These are phyloP conservation scores for Eleutherodactylus coqui DNA, from an alignment of 2,797 vertebrate genomes.

Conservation along the genomic window DNA sequence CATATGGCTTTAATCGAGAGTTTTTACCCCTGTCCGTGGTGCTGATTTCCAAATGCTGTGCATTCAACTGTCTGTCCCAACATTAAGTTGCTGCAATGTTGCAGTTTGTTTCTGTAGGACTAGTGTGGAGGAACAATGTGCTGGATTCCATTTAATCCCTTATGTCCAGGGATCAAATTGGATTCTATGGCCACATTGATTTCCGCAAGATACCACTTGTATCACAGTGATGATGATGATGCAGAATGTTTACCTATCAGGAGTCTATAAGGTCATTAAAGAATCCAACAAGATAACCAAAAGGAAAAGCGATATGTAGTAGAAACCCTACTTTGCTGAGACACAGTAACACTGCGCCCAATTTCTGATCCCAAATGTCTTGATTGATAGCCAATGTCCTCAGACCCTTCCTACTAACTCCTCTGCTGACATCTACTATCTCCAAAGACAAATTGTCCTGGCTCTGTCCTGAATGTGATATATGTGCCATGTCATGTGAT, in stretches of 20 bases:
- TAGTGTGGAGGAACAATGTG: too few species aligned
- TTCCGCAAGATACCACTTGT: background rate
- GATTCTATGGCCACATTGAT: background rate
- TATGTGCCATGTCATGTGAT: slow-evolving; percentile 26
- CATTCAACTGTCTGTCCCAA: background rate
- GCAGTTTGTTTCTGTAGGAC: too few species aligned
- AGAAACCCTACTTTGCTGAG: background rate
- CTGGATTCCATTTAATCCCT: background rate
- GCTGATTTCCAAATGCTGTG: background rate
- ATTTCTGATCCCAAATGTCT: background rate
- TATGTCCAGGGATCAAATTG: background rate
- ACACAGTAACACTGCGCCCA: background rate
- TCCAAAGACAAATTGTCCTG: slow-evolving; percentile 51
- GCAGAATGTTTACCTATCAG: background rate
- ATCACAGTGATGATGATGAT: background rate
- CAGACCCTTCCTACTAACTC: slow-evolving; percentile 11
- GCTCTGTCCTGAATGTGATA: background rate
- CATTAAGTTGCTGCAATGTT: too few species aligned
- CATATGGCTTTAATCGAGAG: background rate
- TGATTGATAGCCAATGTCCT: slow-evolving; percentile 49
- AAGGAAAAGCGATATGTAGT: background rate
- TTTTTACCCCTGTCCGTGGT: background rate
- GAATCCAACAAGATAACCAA: too few species aligned
- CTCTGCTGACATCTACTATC: slow-evolving; percentile 49
- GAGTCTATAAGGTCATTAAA: too few species aligned